Evolutionary conservation across 2,113 vertebrate genomes (phyloP).

Genomic region (Epinephelus moara): DNA sequence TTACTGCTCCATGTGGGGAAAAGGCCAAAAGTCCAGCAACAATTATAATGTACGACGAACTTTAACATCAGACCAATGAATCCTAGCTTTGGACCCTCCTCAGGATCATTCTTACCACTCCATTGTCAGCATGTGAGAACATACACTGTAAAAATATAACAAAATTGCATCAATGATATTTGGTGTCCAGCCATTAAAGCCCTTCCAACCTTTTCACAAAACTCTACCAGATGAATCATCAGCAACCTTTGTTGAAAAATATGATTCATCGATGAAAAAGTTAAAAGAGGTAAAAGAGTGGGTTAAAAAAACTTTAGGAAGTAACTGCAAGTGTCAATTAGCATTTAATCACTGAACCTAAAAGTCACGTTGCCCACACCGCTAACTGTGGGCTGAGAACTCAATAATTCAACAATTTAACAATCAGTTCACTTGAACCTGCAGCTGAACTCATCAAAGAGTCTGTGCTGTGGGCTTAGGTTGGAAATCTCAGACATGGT

Average conservation of each 20-base stretch:
- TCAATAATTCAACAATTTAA: conserved; percentile 28
- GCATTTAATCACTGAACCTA: conserved; percentile 5
- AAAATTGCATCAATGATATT: not conserved
- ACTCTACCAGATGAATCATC: not conserved
- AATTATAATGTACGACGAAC: too few species aligned
- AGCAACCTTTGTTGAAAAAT: not conserved
- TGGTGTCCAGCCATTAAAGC: not conserved
- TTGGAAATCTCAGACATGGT: not conserved
- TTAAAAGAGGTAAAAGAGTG: not conserved
- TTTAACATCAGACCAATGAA: too few species aligned
- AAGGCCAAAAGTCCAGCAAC: too few species aligned
- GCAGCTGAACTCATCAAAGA: not conserved
- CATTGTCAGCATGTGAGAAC: not conserved
- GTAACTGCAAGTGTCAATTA: not conserved
- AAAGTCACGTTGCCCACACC: conserved; percentile 4
- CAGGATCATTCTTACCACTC: not conserved
- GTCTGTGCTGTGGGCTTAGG: not conserved
- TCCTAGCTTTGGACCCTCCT: too few species aligned
- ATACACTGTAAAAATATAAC: not conserved
- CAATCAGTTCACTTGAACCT: conserved; percentile 14
- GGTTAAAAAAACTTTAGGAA: not conserved
- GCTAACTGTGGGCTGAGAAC: not conserved
- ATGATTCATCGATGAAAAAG: not conserved
- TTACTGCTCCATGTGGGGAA: not conserved
- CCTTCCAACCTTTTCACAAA: not conserved